These are phyloP conservation scores for Drosophila crucigera DNA, from an alignment of 2,888 invertebrate species.

Conservation along the genomic window DNA sequence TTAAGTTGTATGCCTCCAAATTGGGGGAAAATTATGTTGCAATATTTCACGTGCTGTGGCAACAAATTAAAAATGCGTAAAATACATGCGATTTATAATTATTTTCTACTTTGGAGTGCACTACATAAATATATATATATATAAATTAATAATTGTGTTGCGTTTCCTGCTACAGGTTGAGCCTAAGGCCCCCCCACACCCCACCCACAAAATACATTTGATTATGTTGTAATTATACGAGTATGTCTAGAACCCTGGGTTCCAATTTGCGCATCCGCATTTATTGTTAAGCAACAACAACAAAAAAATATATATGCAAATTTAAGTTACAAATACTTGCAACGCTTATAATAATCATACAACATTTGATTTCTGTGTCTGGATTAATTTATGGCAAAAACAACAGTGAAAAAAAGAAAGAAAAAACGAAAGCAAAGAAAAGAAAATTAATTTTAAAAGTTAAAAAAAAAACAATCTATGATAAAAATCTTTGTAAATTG, in stretches of 20 bases:
- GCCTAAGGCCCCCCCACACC: constrained; percentile 52
- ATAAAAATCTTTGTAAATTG: constrained; percentile 76
- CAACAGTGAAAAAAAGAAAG: constrained; percentile 20
- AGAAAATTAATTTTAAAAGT: constrained; percentile 48
- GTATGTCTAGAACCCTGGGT: constrained; percentile 55
- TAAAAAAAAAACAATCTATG: constrained; percentile 42
- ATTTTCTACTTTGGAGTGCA: constrained; percentile 7
- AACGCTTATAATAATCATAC: constrained; percentile 31
- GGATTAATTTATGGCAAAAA: constrained; percentile 42
- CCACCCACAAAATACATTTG: constrained; percentile 25
- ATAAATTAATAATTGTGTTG: constrained; percentile 16
- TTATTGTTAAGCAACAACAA: constrained; percentile 60
- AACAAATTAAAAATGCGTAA: background rate
- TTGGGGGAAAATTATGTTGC: background rate
- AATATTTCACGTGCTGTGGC: background rate
- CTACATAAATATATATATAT: background rate
- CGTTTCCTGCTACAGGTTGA: constrained; percentile 62
- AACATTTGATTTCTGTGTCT: constrained; percentile 11
- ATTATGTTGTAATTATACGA: constrained; percentile 40
- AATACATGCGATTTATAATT: constrained; percentile 1
- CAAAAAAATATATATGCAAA: constrained; percentile 6
- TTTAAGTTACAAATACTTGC: constrained; percentile 12
- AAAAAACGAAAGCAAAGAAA: constrained; percentile 30
- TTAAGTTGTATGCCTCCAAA: constrained; percentile 7
- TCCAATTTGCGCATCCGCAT: constrained; percentile 63